phyloP scores from a whole-genome alignment of 1,140 invertebrate species.

The Helicoverpa armigera region DNA sequence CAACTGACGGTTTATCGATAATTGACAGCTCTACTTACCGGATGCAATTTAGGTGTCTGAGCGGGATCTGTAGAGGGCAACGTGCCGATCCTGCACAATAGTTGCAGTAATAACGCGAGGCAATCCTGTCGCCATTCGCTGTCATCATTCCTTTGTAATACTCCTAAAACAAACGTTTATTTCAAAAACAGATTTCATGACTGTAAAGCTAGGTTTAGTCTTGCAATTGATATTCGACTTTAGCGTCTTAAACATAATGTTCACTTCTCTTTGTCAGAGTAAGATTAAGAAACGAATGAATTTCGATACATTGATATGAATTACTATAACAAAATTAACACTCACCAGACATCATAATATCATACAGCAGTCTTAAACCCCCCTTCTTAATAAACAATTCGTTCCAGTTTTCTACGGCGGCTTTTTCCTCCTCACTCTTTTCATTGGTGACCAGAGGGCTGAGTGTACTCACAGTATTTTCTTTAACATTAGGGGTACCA shows the following conservation, averaged over 20 bases:
- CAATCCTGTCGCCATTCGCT: constrained; percentile 98
- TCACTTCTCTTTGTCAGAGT: too few relatives aligned
- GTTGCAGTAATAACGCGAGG: constrained; percentile 93
- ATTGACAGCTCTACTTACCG: constrained; percentile 63
- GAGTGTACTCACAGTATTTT: constrained; percentile 57
- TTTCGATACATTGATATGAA: too few relatives aligned
- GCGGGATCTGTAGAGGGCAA: constrained; percentile 80
- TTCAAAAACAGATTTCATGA: neutral
- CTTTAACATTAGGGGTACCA: constrained; percentile 64
- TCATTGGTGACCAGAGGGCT: constrained; percentile 48
- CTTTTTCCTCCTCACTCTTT: constrained; percentile 82
- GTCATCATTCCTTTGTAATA: constrained; percentile 90
- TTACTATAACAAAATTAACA: too few relatives aligned
- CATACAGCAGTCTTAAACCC: constrained; percentile 94
- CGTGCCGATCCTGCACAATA: constrained; percentile 95
- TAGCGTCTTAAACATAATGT: too few relatives aligned
- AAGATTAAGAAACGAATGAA: too few relatives aligned
- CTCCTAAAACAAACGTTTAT: constrained; percentile 77
- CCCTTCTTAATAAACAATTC: constrained; percentile 94
- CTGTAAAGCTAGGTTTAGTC: neutral
- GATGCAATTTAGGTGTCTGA: constrained; percentile 77
- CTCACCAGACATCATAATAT: constrained; percentile 96
- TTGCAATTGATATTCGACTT: too few relatives aligned
- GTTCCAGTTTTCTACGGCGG: constrained; percentile 88
- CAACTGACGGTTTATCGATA: too few relatives aligned